phyloP scores from a whole-genome alignment of 2,888 invertebrate species.

The Heliconius erato region DNA sequence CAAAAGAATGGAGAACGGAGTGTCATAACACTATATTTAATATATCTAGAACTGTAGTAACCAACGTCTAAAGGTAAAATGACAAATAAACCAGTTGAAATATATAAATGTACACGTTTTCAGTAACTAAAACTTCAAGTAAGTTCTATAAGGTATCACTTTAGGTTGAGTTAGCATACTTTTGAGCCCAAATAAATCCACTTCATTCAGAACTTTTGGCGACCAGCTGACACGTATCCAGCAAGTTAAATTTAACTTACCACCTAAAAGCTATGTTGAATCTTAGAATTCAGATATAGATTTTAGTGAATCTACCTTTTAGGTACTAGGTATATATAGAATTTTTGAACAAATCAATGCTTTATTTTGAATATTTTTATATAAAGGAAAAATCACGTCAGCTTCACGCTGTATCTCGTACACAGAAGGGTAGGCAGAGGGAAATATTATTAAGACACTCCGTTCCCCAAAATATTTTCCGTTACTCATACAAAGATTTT shows the following conservation, averaged over 20 bases:
- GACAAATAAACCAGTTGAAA: not conserved
- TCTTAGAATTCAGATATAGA: conserved; percentile 5
- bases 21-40: not conserved
- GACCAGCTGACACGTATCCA: conserved; percentile 39
- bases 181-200: conserved; percentile 49
- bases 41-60: too few species aligned
- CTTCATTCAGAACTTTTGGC: conserved; percentile 44
- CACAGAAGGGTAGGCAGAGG: too few species aligned
- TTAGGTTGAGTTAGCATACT: conserved; percentile 43
- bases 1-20: not conserved
- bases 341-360: not conserved
- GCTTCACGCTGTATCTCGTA: too few species aligned
- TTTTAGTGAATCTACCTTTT: conserved; percentile 1
- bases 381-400: not conserved
- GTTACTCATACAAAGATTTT: not conserved
- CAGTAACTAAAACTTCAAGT: conserved; percentile 8
- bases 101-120: not conserved
- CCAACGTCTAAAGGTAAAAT: not conserved
- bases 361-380: not conserved
- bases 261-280: conserved; percentile 21
- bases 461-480: too few species aligned
- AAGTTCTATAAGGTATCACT: conserved; percentile 43
- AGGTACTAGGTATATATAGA: too few species aligned
- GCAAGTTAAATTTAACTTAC: conserved; percentile 31
- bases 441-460: too few species aligned